Percentiles rank a stretch among this genome's conserved stretches.
Evolutionary conservation across 2,113 vertebrate genomes (phyloP).

Genomic region (Trachemys scripta): DNA sequence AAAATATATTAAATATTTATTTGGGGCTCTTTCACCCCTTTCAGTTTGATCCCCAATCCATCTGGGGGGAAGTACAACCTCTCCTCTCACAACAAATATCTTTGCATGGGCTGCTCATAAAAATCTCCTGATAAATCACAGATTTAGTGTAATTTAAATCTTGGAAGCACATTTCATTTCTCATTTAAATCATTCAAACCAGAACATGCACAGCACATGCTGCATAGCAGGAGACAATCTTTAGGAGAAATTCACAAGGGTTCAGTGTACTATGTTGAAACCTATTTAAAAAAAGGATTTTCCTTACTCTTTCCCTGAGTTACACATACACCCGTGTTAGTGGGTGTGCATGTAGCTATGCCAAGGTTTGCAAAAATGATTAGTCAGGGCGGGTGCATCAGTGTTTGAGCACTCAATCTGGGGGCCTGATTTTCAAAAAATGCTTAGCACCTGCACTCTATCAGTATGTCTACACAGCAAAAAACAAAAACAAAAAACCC

Average conservation of each 20-base stretch:
- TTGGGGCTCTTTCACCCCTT: not conserved
- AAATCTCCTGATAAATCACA: constrained; percentile 18
- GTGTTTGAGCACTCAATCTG: not conserved
- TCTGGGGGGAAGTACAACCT: not conserved
- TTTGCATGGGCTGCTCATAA: constrained; percentile 8
- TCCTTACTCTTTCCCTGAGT: not conserved
- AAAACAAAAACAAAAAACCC: not conserved
- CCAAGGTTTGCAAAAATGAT: not conserved
- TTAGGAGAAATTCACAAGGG: not conserved
- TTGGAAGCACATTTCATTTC: constrained; percentile 30
- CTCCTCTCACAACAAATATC: constrained; percentile 13
- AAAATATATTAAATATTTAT: constrained; percentile 46
- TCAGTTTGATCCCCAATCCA: not conserved
- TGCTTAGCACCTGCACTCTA: not conserved
- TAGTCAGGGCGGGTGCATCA: not conserved
- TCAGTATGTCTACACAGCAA: not conserved
- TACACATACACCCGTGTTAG: not conserved
- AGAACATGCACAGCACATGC: not conserved
- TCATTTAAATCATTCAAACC: not conserved
- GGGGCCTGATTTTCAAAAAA: not conserved
- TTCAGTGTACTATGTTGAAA: not conserved
- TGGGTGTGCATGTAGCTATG: not conserved
- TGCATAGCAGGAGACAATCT: not conserved
- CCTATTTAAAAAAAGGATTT: not conserved
- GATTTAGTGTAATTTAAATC: constrained; percentile 4